These are phyloP conservation scores for Nyctibius bracteatus DNA, from an alignment of 2,113 vertebrate genomes.

Conservation along the genomic window DNA sequence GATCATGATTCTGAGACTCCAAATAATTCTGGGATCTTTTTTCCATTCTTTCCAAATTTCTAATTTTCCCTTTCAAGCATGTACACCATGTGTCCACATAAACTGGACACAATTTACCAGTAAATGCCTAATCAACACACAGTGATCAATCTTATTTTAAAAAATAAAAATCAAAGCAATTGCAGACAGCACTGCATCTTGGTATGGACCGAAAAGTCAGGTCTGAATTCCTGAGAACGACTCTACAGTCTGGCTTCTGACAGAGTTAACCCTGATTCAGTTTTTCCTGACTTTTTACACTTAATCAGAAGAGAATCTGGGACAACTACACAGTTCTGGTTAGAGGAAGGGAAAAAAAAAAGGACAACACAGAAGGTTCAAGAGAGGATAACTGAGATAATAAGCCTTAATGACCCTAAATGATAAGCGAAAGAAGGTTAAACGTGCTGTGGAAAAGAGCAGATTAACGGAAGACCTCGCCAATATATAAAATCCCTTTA, in stretches of 20 bases:
- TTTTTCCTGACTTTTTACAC: not conserved
- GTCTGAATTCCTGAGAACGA: not conserved
- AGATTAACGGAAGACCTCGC: not conserved
- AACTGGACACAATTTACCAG: not conserved
- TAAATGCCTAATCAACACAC: not conserved
- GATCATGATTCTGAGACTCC: not conserved
- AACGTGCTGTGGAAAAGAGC: not conserved
- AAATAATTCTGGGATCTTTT: not conserved
- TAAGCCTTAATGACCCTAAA: not conserved
- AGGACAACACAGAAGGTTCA: not conserved
- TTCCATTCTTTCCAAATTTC: not conserved
- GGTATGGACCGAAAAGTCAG: not conserved
- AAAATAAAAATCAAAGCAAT: not conserved
- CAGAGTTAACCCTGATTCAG: not conserved
- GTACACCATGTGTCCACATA: not conserved
- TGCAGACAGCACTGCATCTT: not conserved
- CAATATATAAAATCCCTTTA: not conserved
- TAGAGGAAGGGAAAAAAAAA: not conserved
- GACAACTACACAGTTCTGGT: not conserved
- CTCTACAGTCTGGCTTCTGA: not conserved
- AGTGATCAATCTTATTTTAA: not conserved
- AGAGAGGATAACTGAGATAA: not conserved
- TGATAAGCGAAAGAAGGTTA: slow-evolving; percentile 18
- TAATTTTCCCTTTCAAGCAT: not conserved
- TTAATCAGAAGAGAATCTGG: not conserved